Percentiles rank a stretch among this genome's conserved stretches.
Conservation (phyloP, 2,888 invertebrate genomes). For the Saturnia japonica region DNA sequence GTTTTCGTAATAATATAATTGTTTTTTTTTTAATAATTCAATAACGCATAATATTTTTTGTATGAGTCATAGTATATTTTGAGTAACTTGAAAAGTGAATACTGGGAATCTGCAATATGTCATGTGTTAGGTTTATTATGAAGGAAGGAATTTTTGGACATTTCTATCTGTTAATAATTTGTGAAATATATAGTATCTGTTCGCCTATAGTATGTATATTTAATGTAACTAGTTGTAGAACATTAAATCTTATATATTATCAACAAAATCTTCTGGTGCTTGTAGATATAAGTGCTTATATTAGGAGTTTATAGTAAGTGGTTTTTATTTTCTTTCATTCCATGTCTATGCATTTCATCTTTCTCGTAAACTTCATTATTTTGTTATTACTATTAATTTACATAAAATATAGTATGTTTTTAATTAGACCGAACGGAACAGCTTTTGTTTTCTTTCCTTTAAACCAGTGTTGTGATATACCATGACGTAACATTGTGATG, state of each 20-base stretch:
- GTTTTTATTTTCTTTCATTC: constrained; percentile 62
- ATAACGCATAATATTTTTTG: constrained; percentile 72
- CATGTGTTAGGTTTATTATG: constrained; percentile 38
- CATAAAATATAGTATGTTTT: not conserved
- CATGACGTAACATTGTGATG: constrained; percentile 55
- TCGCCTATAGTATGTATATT: constrained; percentile 13
- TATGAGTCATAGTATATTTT: constrained; percentile 64
- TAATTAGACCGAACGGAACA: not conserved
- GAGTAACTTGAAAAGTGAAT: constrained; percentile 54
- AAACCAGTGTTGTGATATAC: constrained; percentile 46
- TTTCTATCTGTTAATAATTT: constrained; percentile 1
- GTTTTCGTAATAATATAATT: constrained; percentile 77
- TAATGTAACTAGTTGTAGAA: constrained; percentile 40
- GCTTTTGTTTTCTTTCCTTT: constrained; percentile 16
- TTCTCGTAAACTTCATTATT: constrained; percentile 26
- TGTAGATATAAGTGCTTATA: constrained; percentile 68
- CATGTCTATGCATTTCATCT: constrained; percentile 63
- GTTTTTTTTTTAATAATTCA: constrained; percentile 60
- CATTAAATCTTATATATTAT: constrained; percentile 46
- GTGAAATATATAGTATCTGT: constrained; percentile 5
- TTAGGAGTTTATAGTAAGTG: constrained; percentile 19
- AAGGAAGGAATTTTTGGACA: not conserved
- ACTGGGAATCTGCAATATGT: constrained; percentile 80
- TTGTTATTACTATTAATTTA: constrained; percentile 4
- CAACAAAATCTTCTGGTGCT: constrained; percentile 74